Evolutionary conservation across 1,140 invertebrate species (phyloP).

Genomic region (Eueides isabella): DNA sequence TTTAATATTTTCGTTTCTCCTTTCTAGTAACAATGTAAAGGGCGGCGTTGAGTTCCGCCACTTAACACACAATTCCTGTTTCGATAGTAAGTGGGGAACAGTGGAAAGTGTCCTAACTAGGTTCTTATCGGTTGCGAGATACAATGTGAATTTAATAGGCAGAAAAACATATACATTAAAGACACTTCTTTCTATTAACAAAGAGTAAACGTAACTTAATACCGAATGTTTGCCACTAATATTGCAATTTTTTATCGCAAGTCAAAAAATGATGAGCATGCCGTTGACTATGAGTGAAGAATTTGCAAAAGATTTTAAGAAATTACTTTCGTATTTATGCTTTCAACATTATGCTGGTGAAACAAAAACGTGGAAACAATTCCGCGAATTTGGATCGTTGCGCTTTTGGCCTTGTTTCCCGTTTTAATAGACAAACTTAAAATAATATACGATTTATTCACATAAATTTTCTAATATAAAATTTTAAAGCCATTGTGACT

Average conservation of each 20-base stretch:
- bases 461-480: no score
- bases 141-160: neutral
- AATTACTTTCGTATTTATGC: neutral
- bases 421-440: neutral
- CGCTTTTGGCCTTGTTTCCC: neutral
- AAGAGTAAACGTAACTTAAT: no score
- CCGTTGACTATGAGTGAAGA: neutral
- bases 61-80: neutral
- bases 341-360: neutral
- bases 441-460: neutral
- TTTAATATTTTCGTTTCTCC: neutral
- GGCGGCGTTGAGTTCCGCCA: neutral
- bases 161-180: neutral
- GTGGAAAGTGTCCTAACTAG: no score
- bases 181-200: no score
- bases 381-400: neutral
- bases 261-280: no score
- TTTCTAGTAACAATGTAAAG: neutral
- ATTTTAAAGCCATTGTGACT: no score
- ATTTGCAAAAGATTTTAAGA: conserved; percentile 6
- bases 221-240: no score
- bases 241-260: no score
- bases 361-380: conserved; percentile 9
- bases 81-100: no score
- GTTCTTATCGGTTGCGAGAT: no score